Base-by-base conservation (phyloP, 2,888 invertebrate genomes). In the Phaonia tiefii region DNA sequence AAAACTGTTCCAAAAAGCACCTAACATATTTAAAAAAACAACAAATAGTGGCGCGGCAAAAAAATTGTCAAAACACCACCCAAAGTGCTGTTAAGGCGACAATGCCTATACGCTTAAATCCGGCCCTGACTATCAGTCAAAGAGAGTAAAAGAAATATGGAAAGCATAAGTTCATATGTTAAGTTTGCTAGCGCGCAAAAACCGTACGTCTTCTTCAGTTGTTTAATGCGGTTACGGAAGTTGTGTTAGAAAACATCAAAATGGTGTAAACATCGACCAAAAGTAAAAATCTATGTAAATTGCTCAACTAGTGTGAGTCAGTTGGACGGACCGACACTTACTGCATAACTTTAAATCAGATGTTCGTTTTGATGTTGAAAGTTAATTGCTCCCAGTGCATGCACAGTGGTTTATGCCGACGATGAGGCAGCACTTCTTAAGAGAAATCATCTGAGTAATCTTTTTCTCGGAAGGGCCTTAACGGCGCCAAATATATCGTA, bases 221-320 rank as follows among this genome's bases (percentile, higher is more conserved):
- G 67, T 67, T 75, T 75, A 75, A 78, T 81, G 81, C 78, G 81
- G 78, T 81, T 78, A 72, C 81, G 88, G 86, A 88, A 87, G 86
- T 85, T 85, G 83, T 82, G 88, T 86, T 85, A 88, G 86, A 87
- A 86, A 87, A 87, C 86, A 87, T 86, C 84, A 86, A 86, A 88
- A 87, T 85, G 86, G 86, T 85, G 85, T 85, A 86, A 84, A 83
- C 77, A 75, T 67, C 76, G 74, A 17, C 46, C 11, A 44, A 56
- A 63, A 37, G 51, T 5, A 58, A 63, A 67, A 78, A 81, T 71
- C 66, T 39, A 75, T 72, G 67, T 72, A 75, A 78, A 72, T 72
- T 63, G 49, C 77, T 63, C 39, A 42, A 42, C 37, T 39, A 22
- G n/a, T n/a, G n/a, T n/a, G n/a, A n/a, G n/a, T n/a, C 65, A 49